A percentile compares a stretch with the other conserved stretches of the same genome.
phyloP scores from a whole-genome alignment of 2,113 vertebrate genomes.

The Haemorhous mexicanus region DNA sequence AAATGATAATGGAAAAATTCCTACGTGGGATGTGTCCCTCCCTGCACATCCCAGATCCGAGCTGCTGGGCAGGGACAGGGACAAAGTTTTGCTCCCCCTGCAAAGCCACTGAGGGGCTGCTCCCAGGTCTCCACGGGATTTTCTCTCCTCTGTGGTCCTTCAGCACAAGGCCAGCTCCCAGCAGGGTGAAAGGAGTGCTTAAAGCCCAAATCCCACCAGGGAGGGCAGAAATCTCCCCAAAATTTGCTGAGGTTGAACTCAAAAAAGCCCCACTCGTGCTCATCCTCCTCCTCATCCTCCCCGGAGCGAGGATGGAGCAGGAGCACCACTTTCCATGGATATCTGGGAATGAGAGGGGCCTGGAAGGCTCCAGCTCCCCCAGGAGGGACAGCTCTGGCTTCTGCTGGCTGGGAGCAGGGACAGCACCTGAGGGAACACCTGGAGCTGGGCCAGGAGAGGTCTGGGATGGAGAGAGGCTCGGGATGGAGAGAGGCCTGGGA shows the following conservation, averaged over 20 bases:
- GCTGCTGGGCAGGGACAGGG: neutral
- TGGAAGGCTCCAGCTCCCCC: too few relatives aligned
- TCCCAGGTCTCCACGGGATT: neutral
- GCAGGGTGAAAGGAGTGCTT: neutral
- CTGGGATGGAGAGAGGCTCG: too few relatives aligned
- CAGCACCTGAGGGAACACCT: neutral
- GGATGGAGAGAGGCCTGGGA: too few relatives aligned
- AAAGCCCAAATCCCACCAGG: neutral
- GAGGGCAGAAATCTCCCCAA: neutral
- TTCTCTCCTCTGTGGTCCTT: too few relatives aligned
- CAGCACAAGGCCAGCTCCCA: neutral
- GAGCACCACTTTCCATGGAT: neutral
- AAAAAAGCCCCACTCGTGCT: neutral
- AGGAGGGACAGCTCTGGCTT: neutral
- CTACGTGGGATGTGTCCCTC: fast-evolving
- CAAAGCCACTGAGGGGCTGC: neutral
- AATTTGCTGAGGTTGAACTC: neutral
- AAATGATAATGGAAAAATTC: neutral
- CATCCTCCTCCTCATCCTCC: neutral
- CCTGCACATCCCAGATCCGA: fast-evolving
- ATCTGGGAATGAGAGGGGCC: neutral
- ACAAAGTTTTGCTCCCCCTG: neutral
- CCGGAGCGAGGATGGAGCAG: too few relatives aligned
- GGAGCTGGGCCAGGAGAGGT: neutral
- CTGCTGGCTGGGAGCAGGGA: too few relatives aligned